phyloP scores from a whole-genome alignment of 2,113 vertebrate species.

The Crotophaga sulcirostris region DNA sequence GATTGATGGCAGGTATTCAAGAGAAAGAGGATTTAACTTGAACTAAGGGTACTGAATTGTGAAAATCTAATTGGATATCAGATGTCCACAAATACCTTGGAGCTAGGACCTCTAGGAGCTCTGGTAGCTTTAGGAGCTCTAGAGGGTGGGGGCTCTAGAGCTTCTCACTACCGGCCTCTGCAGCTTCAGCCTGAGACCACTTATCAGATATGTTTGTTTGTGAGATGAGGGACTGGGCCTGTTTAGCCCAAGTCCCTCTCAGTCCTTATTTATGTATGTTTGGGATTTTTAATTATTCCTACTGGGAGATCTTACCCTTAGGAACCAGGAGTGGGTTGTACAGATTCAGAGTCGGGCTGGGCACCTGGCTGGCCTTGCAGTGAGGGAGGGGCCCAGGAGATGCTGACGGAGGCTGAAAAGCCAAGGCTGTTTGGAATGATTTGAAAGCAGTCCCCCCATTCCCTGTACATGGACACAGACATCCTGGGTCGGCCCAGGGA shows the following conservation, averaged over 20 bases:
- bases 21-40: neutral
- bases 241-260: neutral
- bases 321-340: neutral
- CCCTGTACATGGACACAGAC: fast-evolving
- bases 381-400: neutral
- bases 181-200: neutral
- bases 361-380: neutral
- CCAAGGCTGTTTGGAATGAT: fast-evolving
- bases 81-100: neutral
- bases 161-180: neutral
- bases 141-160: neutral
- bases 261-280: neutral
- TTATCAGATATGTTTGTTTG: neutral
- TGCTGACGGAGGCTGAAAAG: neutral
- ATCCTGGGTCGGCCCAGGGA: fast-evolving
- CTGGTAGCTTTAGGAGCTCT: neutral
- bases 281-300: neutral
- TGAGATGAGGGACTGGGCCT: neutral
- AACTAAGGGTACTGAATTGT: neutral
- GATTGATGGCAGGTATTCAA: neutral
- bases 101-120: neutral
- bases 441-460: fast-evolving
- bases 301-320: neutral
- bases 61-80: neutral
- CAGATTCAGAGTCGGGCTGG: neutral